Evolutionary conservation across 2,113 vertebrate genomes (phyloP).

Genomic region (Heteronetta atricapilla): DNA sequence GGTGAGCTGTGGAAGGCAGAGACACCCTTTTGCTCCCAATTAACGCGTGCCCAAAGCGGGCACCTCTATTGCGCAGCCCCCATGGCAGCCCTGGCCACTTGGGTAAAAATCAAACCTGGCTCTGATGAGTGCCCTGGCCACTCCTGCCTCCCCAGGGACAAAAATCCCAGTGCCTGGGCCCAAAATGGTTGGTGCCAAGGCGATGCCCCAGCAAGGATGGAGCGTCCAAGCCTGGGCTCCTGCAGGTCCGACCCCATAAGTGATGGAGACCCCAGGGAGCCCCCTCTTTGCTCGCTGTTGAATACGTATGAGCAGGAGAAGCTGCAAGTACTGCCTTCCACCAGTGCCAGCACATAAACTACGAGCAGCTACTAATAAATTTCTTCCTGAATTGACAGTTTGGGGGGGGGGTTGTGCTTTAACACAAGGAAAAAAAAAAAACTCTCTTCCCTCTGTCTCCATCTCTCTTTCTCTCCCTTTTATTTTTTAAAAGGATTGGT

Average conservation of each 20-base stretch:
- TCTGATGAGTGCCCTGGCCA: no score
- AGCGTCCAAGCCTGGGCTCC: no score
- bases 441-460: neutral
- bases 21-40: neutral
- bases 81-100: no score
- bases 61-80: neutral
- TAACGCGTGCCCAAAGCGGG: neutral
- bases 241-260: no score
- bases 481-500: neutral
- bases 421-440: constrained; percentile 2
- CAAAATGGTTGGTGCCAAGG: no score
- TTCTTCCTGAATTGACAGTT: constrained; percentile 12
- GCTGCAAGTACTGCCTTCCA: neutral
- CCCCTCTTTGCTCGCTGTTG: neutral
- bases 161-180: neutral
- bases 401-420: neutral
- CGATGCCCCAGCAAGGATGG: no score
- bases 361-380: constrained; percentile 14
- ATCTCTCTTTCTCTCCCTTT: neutral
- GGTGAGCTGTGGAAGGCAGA: neutral
- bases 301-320: rapidly evolving
- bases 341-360: neutral
- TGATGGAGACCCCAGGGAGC: no score
- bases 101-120: neutral
- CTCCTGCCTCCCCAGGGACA: neutral